phyloP scores from a whole-genome alignment of 1,140 invertebrate species.

The Lordiphosa clarofinis region DNA sequence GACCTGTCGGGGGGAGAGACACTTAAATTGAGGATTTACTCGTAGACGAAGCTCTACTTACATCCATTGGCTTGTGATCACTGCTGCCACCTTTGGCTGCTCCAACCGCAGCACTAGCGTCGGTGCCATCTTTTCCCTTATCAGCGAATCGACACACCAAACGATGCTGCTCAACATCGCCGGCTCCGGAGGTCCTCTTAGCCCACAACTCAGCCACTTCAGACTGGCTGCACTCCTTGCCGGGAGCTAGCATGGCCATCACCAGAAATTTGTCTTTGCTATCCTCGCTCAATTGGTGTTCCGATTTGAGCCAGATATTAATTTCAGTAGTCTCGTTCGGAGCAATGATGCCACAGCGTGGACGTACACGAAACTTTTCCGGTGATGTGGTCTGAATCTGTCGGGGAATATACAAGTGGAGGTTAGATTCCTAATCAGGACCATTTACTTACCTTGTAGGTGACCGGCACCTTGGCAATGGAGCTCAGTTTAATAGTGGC shows the following conservation, averaged over 20 bases:
- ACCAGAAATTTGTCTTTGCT: conserved; percentile 74
- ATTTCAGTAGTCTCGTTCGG: conserved; percentile 80
- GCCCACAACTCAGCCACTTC: conserved; percentile 56
- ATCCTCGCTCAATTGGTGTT: conserved; percentile 44
- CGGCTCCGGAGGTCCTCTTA: background rate
- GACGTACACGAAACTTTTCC: conserved; percentile 94
- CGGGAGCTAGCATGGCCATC: conserved; percentile 46
- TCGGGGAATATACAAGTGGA: conserved; percentile 79
- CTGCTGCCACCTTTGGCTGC: background rate
- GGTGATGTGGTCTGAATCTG: conserved; percentile 82
- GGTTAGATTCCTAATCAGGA: no score
- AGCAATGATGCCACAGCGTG: conserved; percentile 88
- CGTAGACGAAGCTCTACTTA: background rate
- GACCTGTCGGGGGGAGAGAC: background rate
- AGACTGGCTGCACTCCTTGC: conserved; percentile 1
- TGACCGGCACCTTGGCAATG: conserved; percentile 31
- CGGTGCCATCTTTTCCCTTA: background rate
- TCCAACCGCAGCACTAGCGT: background rate
- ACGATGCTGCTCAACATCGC: conserved; percentile 66
- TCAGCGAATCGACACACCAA: conserved; percentile 44
- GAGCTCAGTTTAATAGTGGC: conserved; percentile 45
- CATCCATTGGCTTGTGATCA: background rate
- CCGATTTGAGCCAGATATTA: conserved; percentile 62
- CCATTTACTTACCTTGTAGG: conserved; percentile 50
- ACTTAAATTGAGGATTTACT: no score